These are phyloP conservation scores for Fistularia commersonii DNA, from an alignment of 2,797 vertebrate species.

Conservation along the genomic window DNA sequence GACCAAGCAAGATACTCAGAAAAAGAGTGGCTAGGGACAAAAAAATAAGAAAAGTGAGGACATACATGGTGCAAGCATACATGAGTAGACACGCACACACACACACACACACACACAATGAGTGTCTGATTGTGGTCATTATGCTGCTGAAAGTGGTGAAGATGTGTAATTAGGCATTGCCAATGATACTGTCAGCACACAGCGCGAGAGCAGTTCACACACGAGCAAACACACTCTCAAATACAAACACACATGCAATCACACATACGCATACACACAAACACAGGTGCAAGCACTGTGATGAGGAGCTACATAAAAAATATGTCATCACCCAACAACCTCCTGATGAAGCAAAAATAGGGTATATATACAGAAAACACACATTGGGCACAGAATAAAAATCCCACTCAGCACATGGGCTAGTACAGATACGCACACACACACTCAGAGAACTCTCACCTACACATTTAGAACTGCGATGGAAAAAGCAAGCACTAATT, in stretches of 20 bases:
- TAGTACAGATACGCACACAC: neutral
- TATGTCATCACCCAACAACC: neutral
- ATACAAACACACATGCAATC: constrained; percentile 4
- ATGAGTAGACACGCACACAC: neutral
- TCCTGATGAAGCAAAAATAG: constrained; percentile 2
- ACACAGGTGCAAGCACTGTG: too few species aligned
- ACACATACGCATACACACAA: neutral
- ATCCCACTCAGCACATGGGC: neutral
- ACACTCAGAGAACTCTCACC: constrained; percentile 16
- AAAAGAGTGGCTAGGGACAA: too few species aligned
- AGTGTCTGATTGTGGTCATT: constrained; percentile 44
- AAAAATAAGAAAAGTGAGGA: too few species aligned
- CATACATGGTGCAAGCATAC: neutral
- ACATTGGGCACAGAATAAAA: neutral
- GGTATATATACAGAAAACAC: neutral
- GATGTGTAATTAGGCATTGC: constrained; percentile 54
- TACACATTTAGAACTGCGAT: constrained; percentile 39
- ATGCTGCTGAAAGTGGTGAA: constrained; percentile 31
- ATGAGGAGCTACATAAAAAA: neutral
- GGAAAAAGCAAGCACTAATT: constrained; percentile 65
- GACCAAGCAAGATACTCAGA: too few species aligned
- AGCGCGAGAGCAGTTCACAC: constrained; percentile 12
- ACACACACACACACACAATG: constrained; percentile 9
- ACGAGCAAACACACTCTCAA: neutral
- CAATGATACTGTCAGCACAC: constrained; percentile 1